phyloP scores from a whole-genome alignment of 2,113 vertebrate genomes.

The Tychaedon coryphoeus region DNA sequence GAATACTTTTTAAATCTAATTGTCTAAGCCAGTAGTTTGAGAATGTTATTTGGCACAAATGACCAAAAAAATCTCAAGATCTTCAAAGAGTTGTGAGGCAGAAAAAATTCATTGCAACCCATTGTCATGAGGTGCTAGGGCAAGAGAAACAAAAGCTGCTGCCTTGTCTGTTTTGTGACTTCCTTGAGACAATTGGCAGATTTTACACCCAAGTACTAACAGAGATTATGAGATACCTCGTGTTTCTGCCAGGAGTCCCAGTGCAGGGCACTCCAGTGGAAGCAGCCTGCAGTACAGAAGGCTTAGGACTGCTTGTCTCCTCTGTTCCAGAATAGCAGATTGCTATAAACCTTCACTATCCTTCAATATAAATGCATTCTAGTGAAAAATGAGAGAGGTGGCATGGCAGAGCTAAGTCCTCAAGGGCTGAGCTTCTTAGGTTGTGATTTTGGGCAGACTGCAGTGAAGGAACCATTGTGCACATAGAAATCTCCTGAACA shows the following conservation, averaged over 20 bases:
- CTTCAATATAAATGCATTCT: neutral
- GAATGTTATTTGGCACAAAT: neutral
- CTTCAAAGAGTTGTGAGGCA: neutral
- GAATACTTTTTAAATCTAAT: neutral
- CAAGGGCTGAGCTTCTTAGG: neutral
- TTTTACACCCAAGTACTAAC: neutral
- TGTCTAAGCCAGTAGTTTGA: neutral
- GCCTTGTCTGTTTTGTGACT: neutral
- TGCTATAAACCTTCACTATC: neutral
- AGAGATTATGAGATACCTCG: neutral
- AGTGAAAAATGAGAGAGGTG: neutral
- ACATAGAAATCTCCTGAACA: neutral
- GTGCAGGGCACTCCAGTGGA: neutral
- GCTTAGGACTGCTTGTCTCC: neutral
- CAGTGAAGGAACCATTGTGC: neutral
- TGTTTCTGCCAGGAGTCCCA: neutral
- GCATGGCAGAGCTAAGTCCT: neutral
- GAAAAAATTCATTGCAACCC: neutral
- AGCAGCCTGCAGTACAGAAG: neutral
- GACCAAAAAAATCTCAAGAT: neutral
- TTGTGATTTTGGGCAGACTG: neutral
- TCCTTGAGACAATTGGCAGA: neutral
- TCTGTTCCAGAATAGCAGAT: neutral
- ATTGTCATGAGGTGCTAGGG: neutral
- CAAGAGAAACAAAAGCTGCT: neutral